A percentile compares a stretch with the other conserved stretches of the same genome.
phyloP scores from a whole-genome alignment of 2,888 invertebrate genomes.

The Esperia sulphurella region DNA sequence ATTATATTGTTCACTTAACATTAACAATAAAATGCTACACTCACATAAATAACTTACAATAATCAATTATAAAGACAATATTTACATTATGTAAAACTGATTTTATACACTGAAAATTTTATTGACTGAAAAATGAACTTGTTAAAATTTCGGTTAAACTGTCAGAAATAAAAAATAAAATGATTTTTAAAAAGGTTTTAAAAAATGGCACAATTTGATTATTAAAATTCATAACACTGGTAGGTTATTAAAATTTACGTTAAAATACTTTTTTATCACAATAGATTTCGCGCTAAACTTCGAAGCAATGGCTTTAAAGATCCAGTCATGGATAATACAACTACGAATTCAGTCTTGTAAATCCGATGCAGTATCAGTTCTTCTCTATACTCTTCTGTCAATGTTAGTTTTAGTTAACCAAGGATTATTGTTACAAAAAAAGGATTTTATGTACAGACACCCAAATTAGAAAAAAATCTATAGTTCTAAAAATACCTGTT shows the following conservation, averaged over 20 bases:
- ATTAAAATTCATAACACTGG: slow-evolving; percentile 39
- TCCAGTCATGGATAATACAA: slow-evolving; percentile 60
- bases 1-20: slow-evolving; percentile 55
- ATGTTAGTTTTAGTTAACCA: slow-evolving; percentile 11
- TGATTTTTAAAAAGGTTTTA: slow-evolving; percentile 17
- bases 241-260: slow-evolving; percentile 46
- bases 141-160: slow-evolving; percentile 37
- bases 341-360: slow-evolving; percentile 69
- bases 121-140: slow-evolving; percentile 31
- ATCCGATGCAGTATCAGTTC: slow-evolving; percentile 52
- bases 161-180: slow-evolving; percentile 48
- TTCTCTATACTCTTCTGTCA: slow-evolving; percentile 17
- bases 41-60: slow-evolving; percentile 76
- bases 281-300: slow-evolving; percentile 56
- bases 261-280: slow-evolving; percentile 73
- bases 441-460: slow-evolving; percentile 19
- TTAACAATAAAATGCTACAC: slow-evolving; percentile 63
- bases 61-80: slow-evolving; percentile 46
- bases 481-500: slow-evolving; percentile 34
- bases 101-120: slow-evolving; percentile 26
- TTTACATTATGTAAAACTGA: slow-evolving; percentile 62
- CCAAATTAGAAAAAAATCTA: slow-evolving; percentile 18
- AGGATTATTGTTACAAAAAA: no score
- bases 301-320: slow-evolving; percentile 51
- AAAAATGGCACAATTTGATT: slow-evolving; percentile 56